Evolutionary conservation across 2,797 vertebrate genomes (phyloP).

Genomic region (Enoplosus armatus): DNA sequence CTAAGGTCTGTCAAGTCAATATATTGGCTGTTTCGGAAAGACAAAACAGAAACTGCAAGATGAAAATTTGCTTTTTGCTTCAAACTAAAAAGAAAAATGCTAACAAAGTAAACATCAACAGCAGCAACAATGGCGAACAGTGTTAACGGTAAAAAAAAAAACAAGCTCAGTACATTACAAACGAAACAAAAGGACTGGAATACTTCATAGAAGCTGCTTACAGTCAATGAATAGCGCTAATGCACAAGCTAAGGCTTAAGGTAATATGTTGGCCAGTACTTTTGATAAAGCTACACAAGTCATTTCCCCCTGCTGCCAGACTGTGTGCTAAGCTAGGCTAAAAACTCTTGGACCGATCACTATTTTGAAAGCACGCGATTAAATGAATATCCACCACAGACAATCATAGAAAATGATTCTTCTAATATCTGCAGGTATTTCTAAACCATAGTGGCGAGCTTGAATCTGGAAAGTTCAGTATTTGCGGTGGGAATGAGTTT

Average conservation of each 20-base stretch:
- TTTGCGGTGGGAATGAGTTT: neutral
- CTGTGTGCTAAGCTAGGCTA: neutral
- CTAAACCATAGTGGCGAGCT: neutral
- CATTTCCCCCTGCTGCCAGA: neutral
- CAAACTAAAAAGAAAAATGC: neutral
- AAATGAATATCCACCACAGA: neutral
- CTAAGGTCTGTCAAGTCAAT: neutral
- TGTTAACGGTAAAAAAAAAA: neutral
- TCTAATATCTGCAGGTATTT: neutral
- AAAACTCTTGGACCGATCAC: neutral
- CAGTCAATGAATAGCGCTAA: neutral
- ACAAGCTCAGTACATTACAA: neutral
- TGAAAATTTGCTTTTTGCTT: neutral
- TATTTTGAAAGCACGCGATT: neutral
- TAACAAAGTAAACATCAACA: neutral
- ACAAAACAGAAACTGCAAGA: neutral
- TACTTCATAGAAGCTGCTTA: neutral
- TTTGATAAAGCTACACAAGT: neutral
- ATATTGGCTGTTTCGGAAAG: neutral
- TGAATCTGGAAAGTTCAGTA: neutral
- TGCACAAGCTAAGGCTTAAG: neutral
- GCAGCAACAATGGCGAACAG: neutral
- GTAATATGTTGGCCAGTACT: neutral
- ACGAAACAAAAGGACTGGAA: too few species aligned
- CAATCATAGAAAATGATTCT: too few species aligned